A percentile compares a stretch with the other conserved stretches of the same genome.
phyloP scores from a whole-genome alignment of 2,113 vertebrate genomes.

The Salminus brasiliensis region DNA sequence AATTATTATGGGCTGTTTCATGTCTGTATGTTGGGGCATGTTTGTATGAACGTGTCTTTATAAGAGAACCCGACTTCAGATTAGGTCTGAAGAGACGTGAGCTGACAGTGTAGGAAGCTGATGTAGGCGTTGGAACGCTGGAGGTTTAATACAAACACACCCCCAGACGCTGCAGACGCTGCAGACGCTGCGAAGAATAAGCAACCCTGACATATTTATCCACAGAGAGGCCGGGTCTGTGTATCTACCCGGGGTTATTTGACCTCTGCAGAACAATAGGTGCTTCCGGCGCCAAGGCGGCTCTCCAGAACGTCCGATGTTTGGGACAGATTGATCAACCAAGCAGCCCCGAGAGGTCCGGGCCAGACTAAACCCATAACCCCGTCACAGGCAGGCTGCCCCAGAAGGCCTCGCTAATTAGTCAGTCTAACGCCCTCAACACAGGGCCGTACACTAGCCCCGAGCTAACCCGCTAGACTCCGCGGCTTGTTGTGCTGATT shows the following conservation, averaged over 20 bases:
- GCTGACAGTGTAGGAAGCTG: no score
- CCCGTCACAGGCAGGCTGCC: not conserved
- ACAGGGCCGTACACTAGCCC: not conserved
- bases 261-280: not conserved
- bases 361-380: constrained; percentile 3
- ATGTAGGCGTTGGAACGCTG: no score
- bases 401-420: not conserved
- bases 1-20: no score
- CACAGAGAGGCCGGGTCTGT: not conserved
- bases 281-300: not conserved
- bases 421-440: not conserved
- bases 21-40: no score
- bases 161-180: not conserved
- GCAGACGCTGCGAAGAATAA: not conserved
- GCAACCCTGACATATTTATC: not conserved
- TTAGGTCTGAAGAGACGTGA: no score
- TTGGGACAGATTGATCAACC: not conserved
- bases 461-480: no score
- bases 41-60: no score
- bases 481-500: no score
- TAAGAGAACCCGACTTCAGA: no score
- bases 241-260: not conserved
- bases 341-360: not conserved
- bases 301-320: not conserved
- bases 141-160: not conserved